Evolutionary conservation across 37 sponge, comb jelly and placozoan species (phyloP), one percentile per base, ranked within the genome.

Genomic region (Tethya wilhelma): DNA sequence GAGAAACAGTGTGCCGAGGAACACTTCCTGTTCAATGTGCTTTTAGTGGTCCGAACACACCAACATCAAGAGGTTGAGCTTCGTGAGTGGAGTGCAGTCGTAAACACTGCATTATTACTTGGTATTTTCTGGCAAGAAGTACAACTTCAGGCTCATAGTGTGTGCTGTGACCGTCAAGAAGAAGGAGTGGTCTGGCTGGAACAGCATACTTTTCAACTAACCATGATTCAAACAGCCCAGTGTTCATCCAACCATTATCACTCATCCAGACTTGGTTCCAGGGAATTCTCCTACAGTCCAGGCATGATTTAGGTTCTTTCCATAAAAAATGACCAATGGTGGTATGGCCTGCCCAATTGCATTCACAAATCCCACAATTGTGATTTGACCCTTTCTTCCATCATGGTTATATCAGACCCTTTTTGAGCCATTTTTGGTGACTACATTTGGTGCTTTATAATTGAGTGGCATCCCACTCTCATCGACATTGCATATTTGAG

Each of bases 381-480:
- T 89, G n/a, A 89, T 29, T 44, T 89, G 90, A 12, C 74, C 73
- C 59, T 83, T 89, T 9, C 40, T 71, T n/a, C 90, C 84, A 63
- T 7, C 25, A 9, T 49, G 53, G 53, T 14, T 9, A 67, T 56
- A 41, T 2, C 71, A 0, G 0, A 74, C 70, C 30, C 81, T 73
- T 46, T 79, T 87, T 25, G 37, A 17, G 1, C 85, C 85, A 33
- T 2, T 67, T n/a, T 56, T 0, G 17, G 83, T 56, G 0, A 76
- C 66, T 14, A 82, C 78, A 4, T 71, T 76, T 1, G 73, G 78
- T 7, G 89, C 34, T 26, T 44, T 69, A 34, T 30, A 62, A 66
- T 81, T 77, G n/a, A 87, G 55, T 4, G 88, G 88, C 60, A 88
- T 44, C 0, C 89, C 89, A 68, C 73, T 77, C 44, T 88, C 83